Evolutionary conservation across 2,113 vertebrate genomes (phyloP), one percentile per base, ranked within the genome.

Genomic region (Turnix velox): DNA sequence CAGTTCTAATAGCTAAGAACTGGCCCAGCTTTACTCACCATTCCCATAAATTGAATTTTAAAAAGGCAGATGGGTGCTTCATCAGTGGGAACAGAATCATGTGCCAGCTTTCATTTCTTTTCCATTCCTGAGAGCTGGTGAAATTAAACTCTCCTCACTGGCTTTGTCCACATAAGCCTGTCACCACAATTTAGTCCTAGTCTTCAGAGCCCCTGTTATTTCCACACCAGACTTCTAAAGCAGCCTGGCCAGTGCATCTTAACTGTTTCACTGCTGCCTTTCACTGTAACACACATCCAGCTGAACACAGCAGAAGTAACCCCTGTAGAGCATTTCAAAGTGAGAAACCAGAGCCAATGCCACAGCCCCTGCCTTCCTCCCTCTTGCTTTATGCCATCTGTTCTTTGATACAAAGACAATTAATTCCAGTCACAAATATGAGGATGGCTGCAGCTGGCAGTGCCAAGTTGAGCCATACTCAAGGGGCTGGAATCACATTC

Each of bases 31-130:
- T 87, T 77, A 91, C 74, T 91, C 79, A 85, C 96, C 46, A 58
- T 77, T 48, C 79, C 82, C 76, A 77, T 46, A 91, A 97, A 95
- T 92, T 95, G 92, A 85, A 93, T 94, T 96, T 96, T 94, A 90
- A 96, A 90, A 84, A 94, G 88, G 94, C 88, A 89, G 87, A 93
- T 87, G 71, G 88, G 84, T 84, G 61, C 85, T 95, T 90, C 78
- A 9, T 94, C 94, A 95, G 91, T 92, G 80, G 83, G 78, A 94
- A 85, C 84, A 91, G 85, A 88, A 94, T 92, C 94, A 95, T 77
- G 83, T 90, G 89, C 94, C 95, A 94, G 85, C 76, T 89, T 90
- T 91, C 79, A 93, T 95, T 86, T 90, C 87, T 94, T 84, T 87
- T 82, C 49, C 57, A 43, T 66, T 95, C 72, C 84, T 65, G 63